Evolutionary conservation across 2,113 vertebrate genomes (phyloP).

Genomic region (sheep (Ovis aries)): ARS-UI_Ramb_v3.0 NC_056057.1:31830501-31831000

Average conservation of each 20-base stretch:
- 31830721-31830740: background rate
- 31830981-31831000: background rate
- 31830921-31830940: background rate
- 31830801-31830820: background rate
- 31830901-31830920: background rate
- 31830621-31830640: background rate
- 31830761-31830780: background rate
- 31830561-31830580: background rate
- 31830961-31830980: background rate
- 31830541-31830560: background rate
- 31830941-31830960: background rate
- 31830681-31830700: background rate
- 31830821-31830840: background rate
- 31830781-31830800: background rate
- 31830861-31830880: background rate
- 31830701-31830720: background rate
- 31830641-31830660: background rate
- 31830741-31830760: background rate
- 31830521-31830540: background rate
- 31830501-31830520: background rate
- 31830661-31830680: background rate
- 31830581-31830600: background rate
- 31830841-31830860: background rate
- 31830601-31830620: background rate
- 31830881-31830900: accelerated